Evolutionary conservation across 2,113 vertebrate species (phyloP).

Genomic region (Nycticorax nycticorax): DNA sequence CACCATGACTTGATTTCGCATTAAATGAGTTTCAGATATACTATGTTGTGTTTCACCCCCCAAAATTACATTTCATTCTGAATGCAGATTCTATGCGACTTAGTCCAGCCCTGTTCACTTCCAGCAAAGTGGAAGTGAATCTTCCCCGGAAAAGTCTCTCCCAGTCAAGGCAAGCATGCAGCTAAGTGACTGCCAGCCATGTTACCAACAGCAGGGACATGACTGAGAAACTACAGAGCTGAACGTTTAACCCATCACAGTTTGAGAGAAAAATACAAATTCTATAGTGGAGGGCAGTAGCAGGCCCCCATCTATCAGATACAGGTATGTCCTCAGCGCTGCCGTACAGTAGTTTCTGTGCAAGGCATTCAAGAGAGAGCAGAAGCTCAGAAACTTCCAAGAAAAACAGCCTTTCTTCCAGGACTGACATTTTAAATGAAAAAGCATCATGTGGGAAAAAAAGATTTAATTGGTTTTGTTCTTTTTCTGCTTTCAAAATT

Average conservation of each 20-base stretch:
- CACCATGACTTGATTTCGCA: neutral
- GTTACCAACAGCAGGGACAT: neutral
- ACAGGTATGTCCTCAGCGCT: neutral
- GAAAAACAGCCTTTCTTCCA: neutral
- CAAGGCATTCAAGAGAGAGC: neutral
- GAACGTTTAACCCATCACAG: neutral
- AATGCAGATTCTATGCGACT: neutral
- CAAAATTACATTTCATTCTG: neutral
- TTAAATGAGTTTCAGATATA: neutral
- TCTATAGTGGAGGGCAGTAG: neutral
- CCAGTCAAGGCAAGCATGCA: neutral
- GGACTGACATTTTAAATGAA: neutral
- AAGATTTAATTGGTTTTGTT: neutral
- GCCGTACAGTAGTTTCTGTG: neutral
- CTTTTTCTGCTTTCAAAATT: neutral
- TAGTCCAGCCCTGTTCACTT: neutral
- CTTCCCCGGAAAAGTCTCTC: neutral
- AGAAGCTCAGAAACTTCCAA: neutral
- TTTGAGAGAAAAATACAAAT: neutral
- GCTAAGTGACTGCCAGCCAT: neutral
- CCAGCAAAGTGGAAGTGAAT: neutral
- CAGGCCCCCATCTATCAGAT: neutral
- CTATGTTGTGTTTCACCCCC: fast-evolving
- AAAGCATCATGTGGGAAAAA: neutral
- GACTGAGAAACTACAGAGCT: neutral